A percentile compares a stretch with the other conserved stretches of the same genome.
These are phyloP conservation scores for Amiota mariae DNA, from an alignment of 2,888 invertebrate species.

Conservation along the genomic window DNA sequence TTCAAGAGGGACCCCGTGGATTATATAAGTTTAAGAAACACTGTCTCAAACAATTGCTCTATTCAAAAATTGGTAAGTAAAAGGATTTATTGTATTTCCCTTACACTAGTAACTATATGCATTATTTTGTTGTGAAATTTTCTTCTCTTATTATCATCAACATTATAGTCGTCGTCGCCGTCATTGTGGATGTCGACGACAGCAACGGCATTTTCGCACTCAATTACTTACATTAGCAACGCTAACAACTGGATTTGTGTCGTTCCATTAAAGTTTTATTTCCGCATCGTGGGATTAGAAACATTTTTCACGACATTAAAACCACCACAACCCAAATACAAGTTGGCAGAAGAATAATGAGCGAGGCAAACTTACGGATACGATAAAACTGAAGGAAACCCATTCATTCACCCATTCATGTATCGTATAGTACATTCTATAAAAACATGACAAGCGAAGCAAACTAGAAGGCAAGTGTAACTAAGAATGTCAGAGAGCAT, in stretches of 20 bases:
- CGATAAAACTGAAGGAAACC: background rate
- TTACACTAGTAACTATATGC: no score
- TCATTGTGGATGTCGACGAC: conserved; percentile 56
- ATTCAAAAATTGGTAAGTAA: background rate
- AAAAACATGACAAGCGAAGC: background rate
- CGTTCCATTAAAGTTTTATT: conserved; percentile 71
- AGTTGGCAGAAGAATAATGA: background rate
- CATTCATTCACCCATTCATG: background rate
- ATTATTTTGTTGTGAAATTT: no score
- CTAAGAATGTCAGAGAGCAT: background rate
- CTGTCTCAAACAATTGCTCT: background rate
- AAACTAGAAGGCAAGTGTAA: conserved; percentile 19
- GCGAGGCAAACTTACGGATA: background rate
- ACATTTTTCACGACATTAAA: conserved; percentile 12
- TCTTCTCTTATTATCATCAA: no score
- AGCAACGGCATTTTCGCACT: conserved; percentile 73
- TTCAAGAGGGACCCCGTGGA: no score
- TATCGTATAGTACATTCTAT: background rate
- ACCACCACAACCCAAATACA: background rate
- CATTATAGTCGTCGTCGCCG: background rate
- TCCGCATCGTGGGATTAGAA: conserved; percentile 62
- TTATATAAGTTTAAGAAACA: no score
- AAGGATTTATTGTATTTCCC: no score
- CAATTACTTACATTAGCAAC: conserved; percentile 73
- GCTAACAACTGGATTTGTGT: conserved; percentile 69